These are phyloP conservation scores for Heliothis subflexa DNA, from an alignment of 1,140 invertebrate genomes.

Conservation along the genomic window DNA sequence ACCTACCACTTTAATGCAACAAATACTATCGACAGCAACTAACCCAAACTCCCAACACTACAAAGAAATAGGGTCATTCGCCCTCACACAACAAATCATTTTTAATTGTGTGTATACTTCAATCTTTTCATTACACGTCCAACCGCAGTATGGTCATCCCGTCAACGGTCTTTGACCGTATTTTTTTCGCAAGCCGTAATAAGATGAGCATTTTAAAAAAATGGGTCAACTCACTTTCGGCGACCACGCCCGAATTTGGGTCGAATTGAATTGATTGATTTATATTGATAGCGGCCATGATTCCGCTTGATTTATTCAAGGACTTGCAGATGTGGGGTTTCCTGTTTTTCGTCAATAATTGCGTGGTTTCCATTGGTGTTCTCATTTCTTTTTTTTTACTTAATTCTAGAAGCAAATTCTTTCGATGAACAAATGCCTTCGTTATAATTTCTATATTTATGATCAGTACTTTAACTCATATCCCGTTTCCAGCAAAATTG, in stretches of 20 bases:
- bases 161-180: conserved; percentile 64
- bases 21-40: conserved; percentile 55
- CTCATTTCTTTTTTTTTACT: conserved; percentile 1
- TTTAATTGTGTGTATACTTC: conserved; percentile 81
- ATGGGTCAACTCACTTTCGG: conserved; percentile 74
- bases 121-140: conserved; percentile 74
- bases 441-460: background rate
- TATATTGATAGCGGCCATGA: conserved; percentile 45
- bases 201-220: conserved; percentile 64
- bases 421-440: background rate
- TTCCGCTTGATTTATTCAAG: conserved; percentile 34
- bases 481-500: conserved; percentile 8
- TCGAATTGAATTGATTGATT: conserved; percentile 66
- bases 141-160: conserved; percentile 60
- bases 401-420: background rate
- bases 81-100: conserved; percentile 81
- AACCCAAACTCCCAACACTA: conserved; percentile 62
- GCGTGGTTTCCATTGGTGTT: background rate
- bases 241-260: conserved; percentile 64
- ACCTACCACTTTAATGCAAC: too few species aligned
- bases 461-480: background rate
- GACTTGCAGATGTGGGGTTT: conserved; percentile 28
- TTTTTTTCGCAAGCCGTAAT: conserved; percentile 64
- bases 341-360: conserved; percentile 12
- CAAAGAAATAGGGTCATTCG: conserved; percentile 79